Percentiles rank a stretch among this genome's conserved stretches.
phyloP scores from a whole-genome alignment of 2,113 vertebrate genomes.

The Struthidea cinerea region DNA sequence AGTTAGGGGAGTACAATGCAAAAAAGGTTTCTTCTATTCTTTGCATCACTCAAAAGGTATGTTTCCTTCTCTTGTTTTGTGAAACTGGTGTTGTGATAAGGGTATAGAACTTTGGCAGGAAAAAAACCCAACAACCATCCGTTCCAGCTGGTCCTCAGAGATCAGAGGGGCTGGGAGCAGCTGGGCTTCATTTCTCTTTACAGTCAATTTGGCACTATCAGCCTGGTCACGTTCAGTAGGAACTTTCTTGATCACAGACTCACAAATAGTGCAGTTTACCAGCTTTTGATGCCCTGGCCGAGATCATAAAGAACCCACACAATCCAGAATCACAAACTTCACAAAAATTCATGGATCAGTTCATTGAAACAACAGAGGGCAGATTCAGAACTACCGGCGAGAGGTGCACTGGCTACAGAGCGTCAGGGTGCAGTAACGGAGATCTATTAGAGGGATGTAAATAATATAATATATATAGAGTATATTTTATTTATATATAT shows the following conservation, averaged over 20 bases:
- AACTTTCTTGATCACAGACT: accelerated
- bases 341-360: not conserved
- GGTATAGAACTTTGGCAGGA: not conserved
- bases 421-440: not conserved
- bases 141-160: not conserved
- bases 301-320: not conserved
- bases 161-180: not conserved
- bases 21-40: not conserved
- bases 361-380: not conserved
- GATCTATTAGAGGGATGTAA: not conserved
- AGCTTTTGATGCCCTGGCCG: not conserved
- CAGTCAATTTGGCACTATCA: not conserved
- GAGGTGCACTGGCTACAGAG: too few relatives aligned
- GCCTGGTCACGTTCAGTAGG: not conserved
- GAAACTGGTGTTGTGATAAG: not conserved
- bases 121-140: not conserved
- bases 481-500: too few relatives aligned
- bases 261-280: not conserved
- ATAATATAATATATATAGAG: not conserved
- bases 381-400: not conserved
- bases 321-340: not conserved
- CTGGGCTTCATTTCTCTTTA: not conserved
- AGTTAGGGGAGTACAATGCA: not conserved
- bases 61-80: not conserved
- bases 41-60: not conserved